Evolutionary conservation across 2,888 invertebrate species (phyloP).

Genomic region (Drosophila picticornis): DNA sequence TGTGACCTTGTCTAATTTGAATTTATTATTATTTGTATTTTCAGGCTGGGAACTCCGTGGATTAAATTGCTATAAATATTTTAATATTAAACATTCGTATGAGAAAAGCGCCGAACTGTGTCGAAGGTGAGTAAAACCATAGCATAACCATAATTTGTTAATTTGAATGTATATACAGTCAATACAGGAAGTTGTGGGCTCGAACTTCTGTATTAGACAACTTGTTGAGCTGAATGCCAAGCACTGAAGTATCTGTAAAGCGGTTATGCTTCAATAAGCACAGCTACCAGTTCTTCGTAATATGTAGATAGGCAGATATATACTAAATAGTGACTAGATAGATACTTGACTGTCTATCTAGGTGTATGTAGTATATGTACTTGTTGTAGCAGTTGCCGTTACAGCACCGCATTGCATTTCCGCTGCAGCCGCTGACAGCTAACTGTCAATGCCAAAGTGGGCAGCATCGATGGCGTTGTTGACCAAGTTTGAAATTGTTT

Average conservation of each 20-base stretch:
- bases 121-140: constrained; percentile 90
- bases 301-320: constrained; percentile 27
- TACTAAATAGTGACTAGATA: constrained; percentile 18
- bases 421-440: constrained; percentile 69
- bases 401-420: constrained; percentile 78
- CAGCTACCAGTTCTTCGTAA: constrained; percentile 62
- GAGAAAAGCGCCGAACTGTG: constrained; percentile 97
- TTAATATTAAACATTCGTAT: constrained; percentile 98
- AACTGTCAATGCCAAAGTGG: constrained; percentile 79
- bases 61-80: constrained; percentile 97
- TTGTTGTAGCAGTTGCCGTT: constrained; percentile 63
- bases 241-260: constrained; percentile 41
- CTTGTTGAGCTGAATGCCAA: constrained; percentile 38
- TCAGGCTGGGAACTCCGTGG: constrained; percentile 97
- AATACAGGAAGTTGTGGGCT: constrained; percentile 62
- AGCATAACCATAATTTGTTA: constrained; percentile 68
- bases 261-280: constrained; percentile 59
- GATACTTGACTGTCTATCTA: constrained; percentile 12
- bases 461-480: constrained; percentile 44
- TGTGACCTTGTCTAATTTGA: constrained; percentile 59
- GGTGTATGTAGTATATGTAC: constrained; percentile 18
- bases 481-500: constrained; percentile 71
- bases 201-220: constrained; percentile 32
- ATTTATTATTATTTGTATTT: constrained; percentile 81
- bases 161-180: constrained; percentile 45